Base-by-base conservation (phyloP, 2,113 vertebrate genomes). In the Synodontis membranacea region DNA sequence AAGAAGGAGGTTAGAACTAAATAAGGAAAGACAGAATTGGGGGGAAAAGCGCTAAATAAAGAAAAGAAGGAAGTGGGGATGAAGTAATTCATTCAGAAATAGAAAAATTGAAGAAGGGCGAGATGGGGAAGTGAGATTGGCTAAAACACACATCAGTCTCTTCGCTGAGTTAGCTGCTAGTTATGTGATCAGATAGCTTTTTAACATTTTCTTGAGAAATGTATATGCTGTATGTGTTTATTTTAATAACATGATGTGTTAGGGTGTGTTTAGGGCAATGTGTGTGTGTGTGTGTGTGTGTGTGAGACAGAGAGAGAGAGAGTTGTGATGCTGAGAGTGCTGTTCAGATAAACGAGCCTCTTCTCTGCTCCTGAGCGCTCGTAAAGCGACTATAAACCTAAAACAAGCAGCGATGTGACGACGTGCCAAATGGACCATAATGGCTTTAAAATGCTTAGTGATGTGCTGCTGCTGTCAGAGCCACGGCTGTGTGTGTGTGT, bases 361-460 rank as follows among this genome's bases (percentile, higher is more conserved):
- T 64, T 44, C 85, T 68, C 52, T 52, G 75, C 48, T 88, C 79
- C 48, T 66, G 80, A 74, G 76, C 80, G 84, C 48, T 83, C 50
- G 19, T 70, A 80, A 88, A 82, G n/a, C 84, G 83, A 80, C 80
- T 58, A 66, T 39, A 62, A 52, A 74, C 15, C 58, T 86, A 52
- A 87, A 56, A 82, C 58, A 28, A 15, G 10, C 60, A 10, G 28
- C 58, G 14, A 46, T 8, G 60, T 42, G 60, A 48, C 42, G 17
- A 62, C 42, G 8, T 3, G 60, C 58, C 81, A 82, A 82, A 82
- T 66, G 81, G 44, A 66, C 60, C 60, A 23, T 82, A 68, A 83
- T 83, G 81, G 81, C 62, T 68, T 68, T 68, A 64, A 66, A 50
- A 50, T 25, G n/a, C 58, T 48, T 5, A 3, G 28, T 50, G 81